Conservation (phyloP, 1,140 invertebrate species). For the Calliopsis andreniformis region DNA sequence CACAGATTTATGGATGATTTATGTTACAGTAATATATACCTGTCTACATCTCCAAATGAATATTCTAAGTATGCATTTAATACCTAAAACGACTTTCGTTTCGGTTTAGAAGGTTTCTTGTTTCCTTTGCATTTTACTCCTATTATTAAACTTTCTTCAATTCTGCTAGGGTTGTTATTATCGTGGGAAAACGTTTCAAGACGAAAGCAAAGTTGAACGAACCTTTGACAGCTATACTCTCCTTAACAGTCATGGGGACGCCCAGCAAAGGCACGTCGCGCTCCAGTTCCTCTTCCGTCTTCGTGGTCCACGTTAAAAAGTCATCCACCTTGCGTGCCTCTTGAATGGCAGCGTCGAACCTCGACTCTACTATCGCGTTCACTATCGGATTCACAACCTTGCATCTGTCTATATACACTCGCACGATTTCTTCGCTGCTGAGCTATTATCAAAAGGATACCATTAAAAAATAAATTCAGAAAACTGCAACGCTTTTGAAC, state of each 20-base stretch:
- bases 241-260: slow-evolving; percentile 87
- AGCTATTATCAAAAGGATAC: slow-evolving; percentile 73
- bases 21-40: no score
- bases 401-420: slow-evolving; percentile 85
- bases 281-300: slow-evolving; percentile 80
- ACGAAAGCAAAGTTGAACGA: not conserved
- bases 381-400: slow-evolving; percentile 85
- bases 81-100: no score
- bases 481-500: no score
- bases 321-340: slow-evolving; percentile 83
- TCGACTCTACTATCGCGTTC: slow-evolving; percentile 86
- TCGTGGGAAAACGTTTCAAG: no score
- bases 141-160: no score
- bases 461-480: not conserved
- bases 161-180: no score
- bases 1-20: no score
- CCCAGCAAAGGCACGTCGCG: slow-evolving; percentile 84
- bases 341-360: slow-evolving; percentile 84
- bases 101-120: no score
- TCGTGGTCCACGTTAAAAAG: slow-evolving; percentile 75
- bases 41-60: no score
- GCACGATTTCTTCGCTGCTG: slow-evolving; percentile 84
- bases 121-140: no score
- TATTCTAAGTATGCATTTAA: no score
- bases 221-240: slow-evolving; percentile 86